phyloP scores from a whole-genome alignment of 2,113 vertebrate species.

The Microtus montanus region DNA sequence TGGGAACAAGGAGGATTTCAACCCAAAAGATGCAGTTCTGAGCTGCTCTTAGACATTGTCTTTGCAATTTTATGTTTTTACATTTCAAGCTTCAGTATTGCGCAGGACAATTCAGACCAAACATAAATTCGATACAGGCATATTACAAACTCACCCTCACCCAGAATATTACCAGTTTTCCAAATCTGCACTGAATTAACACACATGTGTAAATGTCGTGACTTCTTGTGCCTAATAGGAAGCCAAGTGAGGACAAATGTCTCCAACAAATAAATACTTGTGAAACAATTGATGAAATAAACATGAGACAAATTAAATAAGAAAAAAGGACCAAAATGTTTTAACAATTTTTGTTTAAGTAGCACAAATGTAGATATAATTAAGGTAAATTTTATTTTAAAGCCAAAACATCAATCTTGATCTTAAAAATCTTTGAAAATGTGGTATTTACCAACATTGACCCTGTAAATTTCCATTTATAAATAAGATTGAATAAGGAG shows the following conservation, averaged over 20 bases:
- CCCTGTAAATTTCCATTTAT: neutral
- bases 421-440: neutral
- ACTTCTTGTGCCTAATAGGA: neutral
- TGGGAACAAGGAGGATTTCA: neutral
- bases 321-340: neutral
- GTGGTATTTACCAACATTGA: neutral
- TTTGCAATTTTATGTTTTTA: neutral
- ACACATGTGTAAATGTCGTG: neutral
- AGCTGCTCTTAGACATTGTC: neutral
- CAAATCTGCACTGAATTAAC: constrained; percentile 7
- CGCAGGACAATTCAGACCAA: constrained; percentile 18
- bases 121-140: neutral
- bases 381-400: neutral
- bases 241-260: neutral
- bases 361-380: neutral
- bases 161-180: neutral
- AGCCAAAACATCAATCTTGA: neutral
- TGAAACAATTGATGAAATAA: constrained; percentile 39
- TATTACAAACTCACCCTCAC: neutral
- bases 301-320: neutral
- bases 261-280: neutral
- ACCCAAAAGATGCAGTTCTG: neutral
- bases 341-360: neutral
- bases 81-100: neutral
- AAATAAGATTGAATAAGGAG: neutral